Percentiles rank a stretch among this genome's conserved stretches.
These are phyloP conservation scores for Eupeodes latifasciatus DNA, from an alignment of 2,888 invertebrate genomes.

Conservation along the genomic window DNA sequence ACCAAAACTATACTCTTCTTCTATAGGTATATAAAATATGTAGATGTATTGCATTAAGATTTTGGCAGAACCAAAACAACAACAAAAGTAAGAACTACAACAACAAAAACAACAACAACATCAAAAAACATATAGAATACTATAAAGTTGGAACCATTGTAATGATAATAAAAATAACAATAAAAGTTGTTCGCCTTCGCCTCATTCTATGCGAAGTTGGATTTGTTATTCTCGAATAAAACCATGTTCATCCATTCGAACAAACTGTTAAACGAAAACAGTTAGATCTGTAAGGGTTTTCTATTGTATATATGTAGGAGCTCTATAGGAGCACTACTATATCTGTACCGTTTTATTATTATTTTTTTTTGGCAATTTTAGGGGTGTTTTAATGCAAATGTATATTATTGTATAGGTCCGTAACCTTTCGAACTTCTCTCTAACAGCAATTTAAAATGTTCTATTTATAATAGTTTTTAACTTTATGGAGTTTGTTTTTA, in stretches of 20 bases:
- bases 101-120: slow-evolving; percentile 8
- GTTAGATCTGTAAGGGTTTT: slow-evolving; percentile 29
- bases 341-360: slow-evolving; percentile 1
- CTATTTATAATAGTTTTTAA: slow-evolving; percentile 18
- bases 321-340: background rate
- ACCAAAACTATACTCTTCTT: background rate
- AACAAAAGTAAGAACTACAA: background rate
- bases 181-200: slow-evolving; percentile 70
- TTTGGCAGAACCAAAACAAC: slow-evolving; percentile 1
- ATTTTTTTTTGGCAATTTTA: slow-evolving; percentile 8
- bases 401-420: slow-evolving; percentile 2
- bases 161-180: slow-evolving; percentile 74
- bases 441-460: slow-evolving; percentile 25
- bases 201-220: slow-evolving; percentile 62
- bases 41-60: slow-evolving; percentile 26
- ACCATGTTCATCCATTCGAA: slow-evolving; percentile 50
- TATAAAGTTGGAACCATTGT: slow-evolving; percentile 65
- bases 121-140: slow-evolving; percentile 24
- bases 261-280: slow-evolving; percentile 55
- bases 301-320: background rate
- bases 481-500: background rate
- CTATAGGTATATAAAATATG: background rate
- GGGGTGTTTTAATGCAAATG: slow-evolving; percentile 8
- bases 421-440: slow-evolving; percentile 15
- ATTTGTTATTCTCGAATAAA: slow-evolving; percentile 52